phyloP scores from a whole-genome alignment of 2,113 vertebrate species.

The Steatornis caripensis region DNA sequence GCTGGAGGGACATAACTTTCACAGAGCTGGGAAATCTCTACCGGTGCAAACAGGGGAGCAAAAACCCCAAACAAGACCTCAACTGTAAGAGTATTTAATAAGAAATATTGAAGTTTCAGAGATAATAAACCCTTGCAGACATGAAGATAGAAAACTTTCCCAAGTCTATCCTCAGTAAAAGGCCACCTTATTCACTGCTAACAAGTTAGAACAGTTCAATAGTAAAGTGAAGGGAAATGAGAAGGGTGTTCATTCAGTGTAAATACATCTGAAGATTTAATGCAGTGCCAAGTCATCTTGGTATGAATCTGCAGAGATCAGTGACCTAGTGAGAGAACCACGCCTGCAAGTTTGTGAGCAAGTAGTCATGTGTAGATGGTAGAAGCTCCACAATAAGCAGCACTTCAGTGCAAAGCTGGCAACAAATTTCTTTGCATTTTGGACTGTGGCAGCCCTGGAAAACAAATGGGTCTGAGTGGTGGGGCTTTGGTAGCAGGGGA shows the following conservation, averaged over 20 bases:
- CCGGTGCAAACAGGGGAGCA: not conserved
- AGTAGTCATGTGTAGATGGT: not conserved
- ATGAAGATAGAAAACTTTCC: not conserved
- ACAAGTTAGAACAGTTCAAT: rapidly evolving
- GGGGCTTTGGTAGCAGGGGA: no score
- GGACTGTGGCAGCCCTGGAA: not conserved
- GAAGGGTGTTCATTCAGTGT: not conserved
- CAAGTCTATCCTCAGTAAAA: not conserved
- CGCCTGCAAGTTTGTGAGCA: not conserved
- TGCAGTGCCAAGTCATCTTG: not conserved
- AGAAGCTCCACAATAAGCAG: not conserved
- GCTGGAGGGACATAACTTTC: not conserved
- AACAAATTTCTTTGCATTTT: not conserved
- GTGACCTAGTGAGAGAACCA: not conserved
- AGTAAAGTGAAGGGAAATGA: not conserved
- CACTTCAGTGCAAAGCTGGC: not conserved
- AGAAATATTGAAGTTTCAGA: not conserved
- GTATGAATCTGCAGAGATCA: not conserved
- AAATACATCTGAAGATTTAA: not conserved
- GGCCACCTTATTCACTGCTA: not conserved
- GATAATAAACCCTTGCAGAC: not conserved
- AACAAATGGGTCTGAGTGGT: no score
- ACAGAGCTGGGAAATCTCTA: not conserved
- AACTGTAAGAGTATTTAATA: not conserved
- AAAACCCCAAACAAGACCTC: no score